A percentile compares a stretch with the other conserved stretches of the same genome.
phyloP scores from a whole-genome alignment of 2,113 vertebrate genomes.

The Gnathochromis pfefferi region DNA sequence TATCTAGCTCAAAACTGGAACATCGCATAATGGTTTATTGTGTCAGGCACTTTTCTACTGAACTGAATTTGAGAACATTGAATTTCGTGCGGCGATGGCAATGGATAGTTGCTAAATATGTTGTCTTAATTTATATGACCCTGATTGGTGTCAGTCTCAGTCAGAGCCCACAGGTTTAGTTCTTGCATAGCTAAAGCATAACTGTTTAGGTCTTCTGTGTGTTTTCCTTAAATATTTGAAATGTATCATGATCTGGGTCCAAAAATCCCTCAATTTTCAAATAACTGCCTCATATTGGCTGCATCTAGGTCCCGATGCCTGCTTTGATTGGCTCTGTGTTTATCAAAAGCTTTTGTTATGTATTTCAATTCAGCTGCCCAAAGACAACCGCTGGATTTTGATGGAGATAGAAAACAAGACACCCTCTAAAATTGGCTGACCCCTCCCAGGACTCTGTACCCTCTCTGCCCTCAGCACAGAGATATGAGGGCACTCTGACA shows the following conservation, averaged over 20 bases:
- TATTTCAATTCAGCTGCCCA: conserved; percentile 23
- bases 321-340: conserved; percentile 24
- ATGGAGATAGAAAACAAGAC: conserved; percentile 41
- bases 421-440: conserved; percentile 43
- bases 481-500: conserved; percentile 58
- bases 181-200: background rate
- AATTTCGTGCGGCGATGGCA: accelerated
- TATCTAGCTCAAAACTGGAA: background rate
- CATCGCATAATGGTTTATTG: background rate
- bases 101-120: background rate
- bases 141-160: background rate
- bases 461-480: conserved; percentile 23
- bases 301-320: conserved; percentile 26
- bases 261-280: conserved; percentile 45
- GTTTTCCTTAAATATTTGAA: conserved; percentile 37
- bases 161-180: background rate
- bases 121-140: background rate
- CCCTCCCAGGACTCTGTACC: conserved; percentile 13
- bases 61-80: background rate
- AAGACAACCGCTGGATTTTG: conserved; percentile 34
- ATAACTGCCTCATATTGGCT: conserved; percentile 43
- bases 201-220: conserved; percentile 3
- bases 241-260: background rate
- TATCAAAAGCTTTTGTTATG: conserved; percentile 29
- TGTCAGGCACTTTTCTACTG: background rate